Percentiles rank a stretch among this genome's conserved stretches.
Evolutionary conservation across 1,140 invertebrate genomes (phyloP).

Genomic region (Meloidogyne hapla): DNA sequence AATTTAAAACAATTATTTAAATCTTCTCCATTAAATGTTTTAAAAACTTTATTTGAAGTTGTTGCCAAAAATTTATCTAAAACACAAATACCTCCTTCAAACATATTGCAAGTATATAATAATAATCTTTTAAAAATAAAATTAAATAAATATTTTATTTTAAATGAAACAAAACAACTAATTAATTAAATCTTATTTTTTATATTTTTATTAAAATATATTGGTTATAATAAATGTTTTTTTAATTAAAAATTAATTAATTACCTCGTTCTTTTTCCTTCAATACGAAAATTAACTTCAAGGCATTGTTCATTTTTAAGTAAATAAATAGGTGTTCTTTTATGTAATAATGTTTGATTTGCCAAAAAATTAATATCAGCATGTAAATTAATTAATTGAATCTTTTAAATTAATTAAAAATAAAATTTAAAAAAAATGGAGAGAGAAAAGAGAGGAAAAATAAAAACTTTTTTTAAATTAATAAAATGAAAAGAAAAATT

Average conservation of each 20-base stretch:
- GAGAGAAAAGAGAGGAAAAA: too few species aligned
- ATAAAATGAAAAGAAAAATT: too few species aligned
- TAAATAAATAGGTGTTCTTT: constrained; percentile 28
- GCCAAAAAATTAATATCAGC: constrained; percentile 32
- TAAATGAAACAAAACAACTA: too few species aligned
- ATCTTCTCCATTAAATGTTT: background rate
- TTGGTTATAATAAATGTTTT: too few species aligned
- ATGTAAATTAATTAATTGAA: constrained; percentile 18
- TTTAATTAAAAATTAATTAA: constrained; percentile 8
- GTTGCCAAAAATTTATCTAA: constrained; percentile 30
- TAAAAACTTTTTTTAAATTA: too few species aligned
- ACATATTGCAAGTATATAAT: constrained; percentile 32
- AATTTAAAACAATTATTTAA: constrained; percentile 9
- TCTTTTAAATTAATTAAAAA: background rate
- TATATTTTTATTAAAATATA: too few species aligned
- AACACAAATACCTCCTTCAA: constrained; percentile 21
- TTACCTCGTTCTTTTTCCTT: constrained; percentile 39
- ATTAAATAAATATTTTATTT: too few species aligned
- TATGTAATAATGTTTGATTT: constrained; percentile 31
- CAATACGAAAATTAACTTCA: constrained; percentile 28
- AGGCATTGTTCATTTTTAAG: constrained; percentile 23
- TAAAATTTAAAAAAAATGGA: too few species aligned
- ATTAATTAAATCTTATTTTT: too few species aligned
- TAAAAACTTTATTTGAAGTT: background rate
- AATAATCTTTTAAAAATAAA: constrained; percentile 5